Conservation (phyloP, 92 coral and sea anemone genomes). For the Palythoa heliodiscus region DNA sequence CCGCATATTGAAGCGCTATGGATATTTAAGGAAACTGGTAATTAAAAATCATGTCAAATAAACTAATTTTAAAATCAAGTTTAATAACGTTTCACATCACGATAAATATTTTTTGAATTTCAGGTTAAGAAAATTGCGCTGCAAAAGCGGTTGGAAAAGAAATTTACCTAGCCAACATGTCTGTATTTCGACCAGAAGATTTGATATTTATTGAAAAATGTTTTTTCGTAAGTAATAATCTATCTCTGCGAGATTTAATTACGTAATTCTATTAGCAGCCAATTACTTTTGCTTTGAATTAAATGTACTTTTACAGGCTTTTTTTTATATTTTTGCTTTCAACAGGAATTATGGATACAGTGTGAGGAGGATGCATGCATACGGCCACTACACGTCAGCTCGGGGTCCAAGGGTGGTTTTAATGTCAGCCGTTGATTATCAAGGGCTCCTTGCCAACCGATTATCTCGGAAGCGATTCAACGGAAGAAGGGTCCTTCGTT, state of each 20-base stretch:
- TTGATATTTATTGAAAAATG: constrained; percentile 53
- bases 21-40: constrained; percentile 38
- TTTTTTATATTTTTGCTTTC: constrained; percentile 1
- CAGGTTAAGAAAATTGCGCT: constrained; percentile 47
- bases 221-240: constrained; percentile 46
- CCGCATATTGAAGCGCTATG: constrained; percentile 29
- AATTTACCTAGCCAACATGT: constrained; percentile 15
- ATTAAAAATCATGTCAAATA: not conserved
- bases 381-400: constrained; percentile 42
- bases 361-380: constrained; percentile 41
- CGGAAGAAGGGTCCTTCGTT: constrained; percentile 40
- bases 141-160: constrained; percentile 4
- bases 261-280: not conserved
- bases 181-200: constrained; percentile 43
- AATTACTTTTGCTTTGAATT: not conserved
- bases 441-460: constrained; percentile 49
- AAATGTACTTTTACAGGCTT: not conserved
- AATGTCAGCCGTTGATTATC: constrained; percentile 40
- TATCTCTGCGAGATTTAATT: too few relatives aligned
- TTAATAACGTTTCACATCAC: not conserved
- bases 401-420: constrained; percentile 50
- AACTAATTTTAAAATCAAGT: not conserved
- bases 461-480: constrained; percentile 28
- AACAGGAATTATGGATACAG: constrained; percentile 60
- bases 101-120: not conserved